Evolutionary conservation across 1,140 invertebrate genomes (phyloP).

Genomic region (Grapholita molesta): DNA sequence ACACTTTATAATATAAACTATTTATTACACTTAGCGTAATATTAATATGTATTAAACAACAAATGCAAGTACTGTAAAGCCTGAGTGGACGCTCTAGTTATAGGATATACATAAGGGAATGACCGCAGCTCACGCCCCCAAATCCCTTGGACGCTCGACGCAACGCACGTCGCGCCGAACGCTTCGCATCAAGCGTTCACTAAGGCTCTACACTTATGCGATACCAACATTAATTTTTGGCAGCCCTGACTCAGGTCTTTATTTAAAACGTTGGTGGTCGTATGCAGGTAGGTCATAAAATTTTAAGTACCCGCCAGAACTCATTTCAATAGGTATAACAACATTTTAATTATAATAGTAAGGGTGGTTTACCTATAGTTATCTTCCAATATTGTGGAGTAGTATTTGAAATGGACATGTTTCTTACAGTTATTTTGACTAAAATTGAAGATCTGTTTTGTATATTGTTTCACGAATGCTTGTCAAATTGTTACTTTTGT

Average conservation of each 20-base stretch:
- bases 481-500: neutral
- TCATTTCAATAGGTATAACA: conserved; percentile 3
- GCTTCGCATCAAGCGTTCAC: no score
- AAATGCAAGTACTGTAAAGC: no score
- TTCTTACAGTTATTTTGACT: neutral
- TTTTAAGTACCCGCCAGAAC: neutral
- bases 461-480: neutral
- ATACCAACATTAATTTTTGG: no score
- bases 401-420: neutral
- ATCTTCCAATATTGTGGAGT: neutral
- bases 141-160: no score
- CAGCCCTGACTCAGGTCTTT: neutral
- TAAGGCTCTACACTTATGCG: no score
- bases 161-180: no score
- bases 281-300: neutral
- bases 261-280: neutral
- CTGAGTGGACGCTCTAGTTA: no score
- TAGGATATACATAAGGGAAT: no score
- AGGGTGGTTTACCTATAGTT: neutral
- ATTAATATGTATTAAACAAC: no score
- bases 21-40: no score
- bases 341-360: conserved; percentile 2
- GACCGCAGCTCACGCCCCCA: no score
- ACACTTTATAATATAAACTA: no score
- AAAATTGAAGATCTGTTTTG: neutral